A percentile compares a stretch with the other conserved stretches of the same genome.
phyloP scores from a whole-genome alignment of 2,797 vertebrate genomes.

The Hydrophis major region DNA sequence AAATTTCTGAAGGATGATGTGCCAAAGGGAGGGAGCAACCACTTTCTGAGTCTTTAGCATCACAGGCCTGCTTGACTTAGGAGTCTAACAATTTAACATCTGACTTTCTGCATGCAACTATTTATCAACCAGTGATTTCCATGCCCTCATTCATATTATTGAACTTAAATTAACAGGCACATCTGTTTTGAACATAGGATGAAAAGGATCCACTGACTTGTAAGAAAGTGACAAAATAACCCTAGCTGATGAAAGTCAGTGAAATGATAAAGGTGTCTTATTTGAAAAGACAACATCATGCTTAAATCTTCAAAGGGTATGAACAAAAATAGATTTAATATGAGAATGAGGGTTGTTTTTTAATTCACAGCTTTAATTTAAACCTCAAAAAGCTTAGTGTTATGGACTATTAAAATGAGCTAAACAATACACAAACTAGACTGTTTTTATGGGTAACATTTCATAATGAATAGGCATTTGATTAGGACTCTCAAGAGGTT shows the following conservation, averaged over 20 bases:
- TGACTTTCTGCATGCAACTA: not conserved
- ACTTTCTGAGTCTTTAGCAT: not conserved
- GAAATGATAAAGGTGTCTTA: not conserved
- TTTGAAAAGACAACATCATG: not conserved
- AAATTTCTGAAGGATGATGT: not conserved
- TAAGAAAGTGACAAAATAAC: not conserved
- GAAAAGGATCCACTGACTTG: not conserved
- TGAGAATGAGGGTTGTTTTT: not conserved
- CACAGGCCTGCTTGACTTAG: not conserved
- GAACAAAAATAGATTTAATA: not conserved
- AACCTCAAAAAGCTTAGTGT: not conserved
- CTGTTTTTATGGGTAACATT: not conserved
- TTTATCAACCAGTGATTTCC: not conserved
- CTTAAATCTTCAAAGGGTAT: not conserved
- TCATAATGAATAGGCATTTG: conserved; percentile 11
- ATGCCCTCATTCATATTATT: not conserved
- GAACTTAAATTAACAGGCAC: not conserved
- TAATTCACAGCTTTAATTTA: not conserved
- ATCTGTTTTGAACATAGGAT: not conserved
- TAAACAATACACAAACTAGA: not conserved
- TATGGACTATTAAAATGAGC: not conserved
- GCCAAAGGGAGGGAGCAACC: not conserved
- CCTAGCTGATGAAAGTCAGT: not conserved
- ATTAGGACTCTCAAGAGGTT: not conserved
- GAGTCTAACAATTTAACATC: not conserved